Base-by-base conservation (phyloP, 64 coral and sea anemone genomes). In the Astreopora myriophthalma region DNA sequence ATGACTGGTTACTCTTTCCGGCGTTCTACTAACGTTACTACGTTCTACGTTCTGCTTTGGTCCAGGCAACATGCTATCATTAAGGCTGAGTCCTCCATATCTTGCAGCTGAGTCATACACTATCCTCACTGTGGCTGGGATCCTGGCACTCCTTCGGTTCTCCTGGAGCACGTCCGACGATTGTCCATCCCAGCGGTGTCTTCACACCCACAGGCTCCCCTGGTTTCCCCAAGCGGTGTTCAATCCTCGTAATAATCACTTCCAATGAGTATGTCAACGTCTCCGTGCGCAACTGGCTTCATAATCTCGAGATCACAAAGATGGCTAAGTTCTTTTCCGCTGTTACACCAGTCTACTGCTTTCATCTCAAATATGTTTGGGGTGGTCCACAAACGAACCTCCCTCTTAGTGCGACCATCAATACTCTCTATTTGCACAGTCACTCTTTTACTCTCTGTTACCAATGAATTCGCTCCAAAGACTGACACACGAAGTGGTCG, bases 51-150 rank as follows among this genome's bases (percentile, higher is more conserved):
- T n/a, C n/a, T n/a, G 83, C 36, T 83, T 94, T 23, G 66, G 85
- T 19, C 64, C 65, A 27, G 91, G 48, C 73, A 79, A 32, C 65
- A 93, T 61, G 5, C 20, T 55, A 40, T 93, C 85, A 79, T 88
- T 88, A 19, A 88, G 65, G 70, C 85, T 83, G 0, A 88, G 27
- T 36, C 85, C 92, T 3, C 32, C 12, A 31, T 80, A 67, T 37
- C 48, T 57, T 33, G 74, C 76, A 8, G 85, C 84, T 46, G 60
- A 94, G 31, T 88, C 85, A 37, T 67, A 94, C 1, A 88, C 92
- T 51, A 80, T 73, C 23, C 92, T 79, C 55, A 76, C 86, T 76
- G 20, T 48, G 67, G 34, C 30, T 65, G 2, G 55, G 68, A n/a
- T 16, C 40, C 9, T 71, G 79, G 69, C 23, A 0, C 14, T 89